Evolutionary conservation across 2,888 invertebrate genomes (phyloP), one percentile per base, ranked within the genome.

Genomic region (Acrocyrtus sp.): DNA sequence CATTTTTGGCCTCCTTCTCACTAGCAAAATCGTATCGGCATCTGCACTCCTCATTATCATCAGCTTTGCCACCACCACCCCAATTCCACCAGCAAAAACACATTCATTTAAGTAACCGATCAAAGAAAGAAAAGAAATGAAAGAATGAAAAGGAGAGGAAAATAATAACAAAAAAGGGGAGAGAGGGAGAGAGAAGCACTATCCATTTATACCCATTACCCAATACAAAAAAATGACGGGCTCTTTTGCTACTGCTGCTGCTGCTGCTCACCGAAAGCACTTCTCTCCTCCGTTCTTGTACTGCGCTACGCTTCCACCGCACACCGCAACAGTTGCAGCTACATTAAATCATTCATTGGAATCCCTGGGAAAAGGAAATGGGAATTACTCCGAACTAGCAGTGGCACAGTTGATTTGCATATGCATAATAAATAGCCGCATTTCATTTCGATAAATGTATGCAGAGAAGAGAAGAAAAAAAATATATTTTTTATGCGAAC

Each of bases 291-390:
- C n/a, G n/a, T n/a, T n/a, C n/a, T n/a, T n/a, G n/a, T n/a, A n/a
- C n/a, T n/a, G n/a, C n/a, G n/a, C n/a, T n/a, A n/a, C 34, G 5
- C 34, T 34, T 34, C 34, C 12, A 34, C 5, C 5, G 34, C 34
- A n/a, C 12, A 34, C 34, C 34, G 34, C 34, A 34, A 34, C 34
- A 34, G 34, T 34, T 34, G 34, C 34, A 34, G 34, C 34, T 12
- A 34, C 34, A 34, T 34, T 34, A 34, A 43, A 51, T 61, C 54
- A 56, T 43, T 72, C 60, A 72, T 72, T 61, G 72, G 72, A 72
- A 72, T 72, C 72, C 66, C 60, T 72, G 72, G 72, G 72, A 72
- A 72, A 72, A 72, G 72, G 72, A 72, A 72, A 72, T 72, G 66
- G 66, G 72, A 65, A 72, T 72, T 72, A 66, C 60, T 41, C 27